A percentile compares a stretch with the other conserved stretches of the same genome.
phyloP scores from a whole-genome alignment of 2,797 vertebrate species.

The Distichodus sexfasciatus region DNA sequence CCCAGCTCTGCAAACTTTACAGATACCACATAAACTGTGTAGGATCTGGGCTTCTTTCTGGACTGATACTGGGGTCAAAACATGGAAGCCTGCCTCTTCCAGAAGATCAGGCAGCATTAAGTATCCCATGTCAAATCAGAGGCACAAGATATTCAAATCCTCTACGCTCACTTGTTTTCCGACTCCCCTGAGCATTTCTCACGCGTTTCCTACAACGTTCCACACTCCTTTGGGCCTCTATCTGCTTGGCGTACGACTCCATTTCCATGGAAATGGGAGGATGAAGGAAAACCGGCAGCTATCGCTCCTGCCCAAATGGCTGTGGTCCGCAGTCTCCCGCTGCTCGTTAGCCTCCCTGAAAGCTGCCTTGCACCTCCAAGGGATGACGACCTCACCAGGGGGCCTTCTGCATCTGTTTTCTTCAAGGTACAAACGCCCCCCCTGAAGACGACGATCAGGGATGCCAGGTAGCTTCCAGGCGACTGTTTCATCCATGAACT shows the following conservation, averaged over 20 bases:
- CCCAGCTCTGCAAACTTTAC: constrained; percentile 10
- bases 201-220: neutral
- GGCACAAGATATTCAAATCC: constrained; percentile 22
- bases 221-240: neutral
- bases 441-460: neutral
- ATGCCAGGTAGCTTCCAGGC: neutral
- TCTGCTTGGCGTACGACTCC: neutral
- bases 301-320: neutral
- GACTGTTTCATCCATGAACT: neutral
- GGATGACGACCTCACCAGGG: constrained; percentile 1
- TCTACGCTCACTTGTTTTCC: neutral
- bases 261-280: constrained; percentile 15
- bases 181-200: constrained; percentile 14
- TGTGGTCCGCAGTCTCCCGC: neutral
- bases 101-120: constrained; percentile 3
- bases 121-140: constrained; percentile 17
- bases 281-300: neutral
- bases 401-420: neutral
- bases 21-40: neutral
- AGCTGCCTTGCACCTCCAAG: neutral
- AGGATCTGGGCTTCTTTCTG: neutral
- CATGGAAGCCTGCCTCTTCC: neutral
- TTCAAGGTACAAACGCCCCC: neutral
- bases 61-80: constrained; percentile 15
- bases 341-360: neutral